Base-by-base conservation (phyloP, 1,140 invertebrate genomes). In the Brachionus rubens region DNA sequence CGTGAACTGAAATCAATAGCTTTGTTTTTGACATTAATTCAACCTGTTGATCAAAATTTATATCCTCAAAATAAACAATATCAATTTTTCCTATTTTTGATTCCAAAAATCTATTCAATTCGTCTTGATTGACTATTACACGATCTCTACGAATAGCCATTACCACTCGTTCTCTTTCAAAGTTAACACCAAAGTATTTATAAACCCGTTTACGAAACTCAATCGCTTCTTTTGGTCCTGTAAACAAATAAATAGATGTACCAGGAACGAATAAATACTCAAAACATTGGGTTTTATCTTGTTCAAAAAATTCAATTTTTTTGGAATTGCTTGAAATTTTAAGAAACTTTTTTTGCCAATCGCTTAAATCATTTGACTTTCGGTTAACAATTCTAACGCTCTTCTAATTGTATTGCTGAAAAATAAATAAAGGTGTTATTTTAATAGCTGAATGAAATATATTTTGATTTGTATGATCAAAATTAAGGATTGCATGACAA, bases 41-140 rank as follows among this genome's bases (percentile, higher is more conserved):
- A n/a, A 40, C 54, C n/a, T 59, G 54, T 59, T 59, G 54, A 16
- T 33, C 30, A 59, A 59, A 59, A 28, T 36, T 59, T n/a, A 59
- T 33, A 30, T 59, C 28, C 12, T 59, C 54, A n/a, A 59, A 59
- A 59, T 59, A 59, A 6, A 59, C 30, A n/a, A 16, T 16, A n/a
- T 59, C 54, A 1, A 59, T 9, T 36, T 26, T 5, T 4, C 19
- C 54, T 5, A 28, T 16, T 33, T 59, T 59, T 36, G 30, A 36
- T 16, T 59, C 16, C 9, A 59, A 19, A 59, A 59, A 59, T n/a
- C 16, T n/a, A 9, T 59, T 30, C 14, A 59, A 30, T n/a, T 59
- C 54, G 12, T 59, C 16, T 59, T 59, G 54, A 36, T 59, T 59
- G 12, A 59, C 30, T 40, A 59, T 40, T 5, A 16, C 9, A 3